phyloP scores from a whole-genome alignment of 1,140 invertebrate species.

The Drosophila miranda region DNA sequence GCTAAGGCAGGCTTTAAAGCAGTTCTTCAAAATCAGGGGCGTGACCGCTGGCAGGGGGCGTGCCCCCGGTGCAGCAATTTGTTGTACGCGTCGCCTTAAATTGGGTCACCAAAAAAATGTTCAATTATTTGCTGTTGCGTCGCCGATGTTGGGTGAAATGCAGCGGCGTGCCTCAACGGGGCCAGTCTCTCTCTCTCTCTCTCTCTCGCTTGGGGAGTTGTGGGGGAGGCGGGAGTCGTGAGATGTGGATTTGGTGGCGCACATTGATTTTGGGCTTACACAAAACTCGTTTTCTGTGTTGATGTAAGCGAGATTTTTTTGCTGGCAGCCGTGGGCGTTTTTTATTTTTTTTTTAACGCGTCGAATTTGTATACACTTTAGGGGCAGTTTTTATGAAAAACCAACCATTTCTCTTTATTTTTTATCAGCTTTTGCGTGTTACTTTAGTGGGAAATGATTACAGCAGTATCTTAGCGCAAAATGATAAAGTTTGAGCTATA shows the following conservation, averaged over 20 bases:
- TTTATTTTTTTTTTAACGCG: neutral
- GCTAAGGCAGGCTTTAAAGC: conserved; percentile 1
- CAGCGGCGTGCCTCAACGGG: conserved; percentile 32
- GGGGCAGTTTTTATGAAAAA: conserved; percentile 8
- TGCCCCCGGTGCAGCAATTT: conserved; percentile 58
- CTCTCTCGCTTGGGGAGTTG: neutral
- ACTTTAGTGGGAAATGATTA: too few species aligned
- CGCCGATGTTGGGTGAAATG: conserved; percentile 42
- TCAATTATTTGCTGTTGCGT: conserved; percentile 61
- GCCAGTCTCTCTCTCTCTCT: conserved; percentile 1
- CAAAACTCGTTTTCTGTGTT: conserved; percentile 60
- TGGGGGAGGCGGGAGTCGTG: neutral
- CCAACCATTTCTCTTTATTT: too few species aligned
- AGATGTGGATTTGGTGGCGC: neutral
- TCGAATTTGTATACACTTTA: conserved; percentile 40
- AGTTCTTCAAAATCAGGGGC: conserved; percentile 32
- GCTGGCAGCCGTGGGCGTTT: conserved; percentile 13
- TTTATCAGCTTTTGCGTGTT: too few species aligned
- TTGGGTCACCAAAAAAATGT: conserved; percentile 73
- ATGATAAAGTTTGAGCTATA: neutral
- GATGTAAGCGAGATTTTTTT: conserved; percentile 58
- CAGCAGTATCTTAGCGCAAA: neutral
- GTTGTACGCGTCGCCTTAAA: conserved; percentile 61
- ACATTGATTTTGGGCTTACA: conserved; percentile 61
- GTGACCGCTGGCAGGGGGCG: conserved; percentile 26